Evolutionary conservation across 2,113 vertebrate species (phyloP).

Genomic region (Cephalopterus ornatus): DNA sequence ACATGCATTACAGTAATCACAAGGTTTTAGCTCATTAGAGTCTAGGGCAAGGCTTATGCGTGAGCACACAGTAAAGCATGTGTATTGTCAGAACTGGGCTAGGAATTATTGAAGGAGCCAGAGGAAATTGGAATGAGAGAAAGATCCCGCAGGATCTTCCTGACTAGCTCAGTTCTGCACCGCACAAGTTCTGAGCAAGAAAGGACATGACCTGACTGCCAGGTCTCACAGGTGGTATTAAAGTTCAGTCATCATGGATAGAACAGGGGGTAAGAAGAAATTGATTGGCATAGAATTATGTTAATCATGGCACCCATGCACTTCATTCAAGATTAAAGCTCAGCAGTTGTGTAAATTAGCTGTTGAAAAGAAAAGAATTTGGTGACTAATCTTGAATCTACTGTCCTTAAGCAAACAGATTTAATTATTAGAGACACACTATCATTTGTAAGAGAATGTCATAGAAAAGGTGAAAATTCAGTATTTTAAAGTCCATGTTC

Average conservation of each 20-base stretch:
- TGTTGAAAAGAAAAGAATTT: neutral
- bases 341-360: neutral
- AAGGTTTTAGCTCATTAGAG: neutral
- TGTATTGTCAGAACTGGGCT: neutral
- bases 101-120: neutral
- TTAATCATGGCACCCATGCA: rapidly evolving
- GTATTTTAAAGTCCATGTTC: neutral
- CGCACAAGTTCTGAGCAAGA: neutral
- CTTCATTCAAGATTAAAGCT: neutral
- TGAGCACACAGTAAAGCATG: neutral
- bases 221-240: neutral
- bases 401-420: neutral
- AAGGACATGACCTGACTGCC: rapidly evolving
- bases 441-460: neutral
- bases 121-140: neutral
- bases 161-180: neutral
- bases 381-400: neutral
- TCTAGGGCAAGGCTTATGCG: neutral
- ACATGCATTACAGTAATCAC: neutral
- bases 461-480: neutral
- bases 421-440: neutral
- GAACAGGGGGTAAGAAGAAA: neutral
- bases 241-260: neutral
- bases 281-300: neutral
- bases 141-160: neutral